phyloP scores from a whole-genome alignment of 2,888 invertebrate genomes.

The Odontothrips loti region DNA sequence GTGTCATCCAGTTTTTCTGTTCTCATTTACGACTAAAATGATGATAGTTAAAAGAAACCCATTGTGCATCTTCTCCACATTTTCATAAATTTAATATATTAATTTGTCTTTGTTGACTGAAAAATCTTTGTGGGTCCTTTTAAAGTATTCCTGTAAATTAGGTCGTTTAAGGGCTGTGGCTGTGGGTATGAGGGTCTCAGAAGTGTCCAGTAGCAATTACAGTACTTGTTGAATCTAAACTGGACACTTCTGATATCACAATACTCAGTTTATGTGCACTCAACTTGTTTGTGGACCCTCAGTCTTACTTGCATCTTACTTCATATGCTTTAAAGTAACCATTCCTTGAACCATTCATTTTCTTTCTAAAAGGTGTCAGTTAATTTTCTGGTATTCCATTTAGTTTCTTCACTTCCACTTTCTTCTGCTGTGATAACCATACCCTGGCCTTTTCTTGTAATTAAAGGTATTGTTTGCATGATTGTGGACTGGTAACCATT shows the following conservation, averaged over 20 bases:
- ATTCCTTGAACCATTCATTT: not conserved
- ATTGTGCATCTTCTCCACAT: too few species aligned
- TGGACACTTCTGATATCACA: not conserved
- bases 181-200: not conserved
- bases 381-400: not conserved
- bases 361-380: not conserved
- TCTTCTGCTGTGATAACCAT: not conserved
- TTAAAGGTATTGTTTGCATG: not conserved
- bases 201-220: not conserved
- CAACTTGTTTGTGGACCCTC: not conserved
- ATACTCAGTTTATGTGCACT: not conserved
- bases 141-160: not conserved
- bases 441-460: not conserved
- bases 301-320: slow-evolving; percentile 1
- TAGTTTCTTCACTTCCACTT: not conserved
- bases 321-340: not conserved
- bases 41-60: not conserved
- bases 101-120: slow-evolving; percentile 4
- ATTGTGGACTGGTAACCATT: not conserved
- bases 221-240: not conserved
- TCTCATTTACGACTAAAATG: not conserved
- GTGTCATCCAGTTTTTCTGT: not conserved
- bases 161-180: not conserved
- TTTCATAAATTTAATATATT: too few species aligned
- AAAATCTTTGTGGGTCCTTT: not conserved